Evolutionary conservation across 2,113 vertebrate species (phyloP), one percentile per base, ranked within the genome.

Genomic region (Tetrax tetrax): DNA sequence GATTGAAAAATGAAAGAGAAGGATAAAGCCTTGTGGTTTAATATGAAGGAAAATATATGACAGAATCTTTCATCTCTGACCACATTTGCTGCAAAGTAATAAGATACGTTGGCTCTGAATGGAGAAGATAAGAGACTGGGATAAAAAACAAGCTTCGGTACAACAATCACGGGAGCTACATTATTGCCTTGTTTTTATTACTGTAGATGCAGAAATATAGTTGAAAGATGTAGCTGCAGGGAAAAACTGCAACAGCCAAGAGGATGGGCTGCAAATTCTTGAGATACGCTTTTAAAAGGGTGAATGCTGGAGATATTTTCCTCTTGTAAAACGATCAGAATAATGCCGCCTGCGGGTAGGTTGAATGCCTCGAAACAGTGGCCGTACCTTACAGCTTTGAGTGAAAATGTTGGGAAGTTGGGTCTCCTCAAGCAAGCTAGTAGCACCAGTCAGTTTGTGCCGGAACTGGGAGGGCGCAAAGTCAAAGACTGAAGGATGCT

Each of bases 51-150:
- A 94, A 98, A 97, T 96, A 96, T 54, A 92, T 79, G 96, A 97
- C 96, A 96, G 97, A 97, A 97, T 97, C 93, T 97, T 96, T 97
- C 96, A 97, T 97, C 96, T 98, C 94, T 97, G 96, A 93, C 96
- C 96, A 54, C 72, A 96, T 95, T 97, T 97, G 93, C 95, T 97
- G 96, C 94, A 96, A 96, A 97, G 92, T 94, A 96, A 97, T 97
- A 96, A 96, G 93, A 95, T 93, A 89, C 45, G 60, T 81, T 96
- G 95, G 87, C 91, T 97, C 97, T 97, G 95, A 98, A 91, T 74
- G 93, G 83, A 95, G 90, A 83, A 95, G 97, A 97, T 98, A 98
- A 97, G 97, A 93, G 83, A 92, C 87, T 66, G 61, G 93, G 93
- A 94, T 92, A 80, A 98, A 98, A 95, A 97, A 82, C 61, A 96